Evolutionary conservation across 2,888 invertebrate genomes (phyloP).

Genomic region (Syritta pipiens): DNA sequence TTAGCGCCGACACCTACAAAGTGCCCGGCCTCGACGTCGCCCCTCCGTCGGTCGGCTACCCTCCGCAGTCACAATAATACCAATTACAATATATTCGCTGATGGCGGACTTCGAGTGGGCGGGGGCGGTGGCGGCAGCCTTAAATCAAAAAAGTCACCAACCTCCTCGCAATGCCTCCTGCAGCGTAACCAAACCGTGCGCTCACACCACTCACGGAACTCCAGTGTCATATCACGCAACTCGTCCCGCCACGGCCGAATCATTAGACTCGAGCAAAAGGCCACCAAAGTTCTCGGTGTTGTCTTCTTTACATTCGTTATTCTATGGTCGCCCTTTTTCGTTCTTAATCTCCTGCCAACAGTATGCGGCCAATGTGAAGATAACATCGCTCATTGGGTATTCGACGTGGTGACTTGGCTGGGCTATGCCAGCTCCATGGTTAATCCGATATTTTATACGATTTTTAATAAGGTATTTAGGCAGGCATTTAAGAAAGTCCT

Average conservation of each 20-base stretch:
- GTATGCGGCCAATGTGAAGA: conserved; percentile 90
- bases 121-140: conserved; percentile 14
- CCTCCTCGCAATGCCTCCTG: conserved; percentile 81
- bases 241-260: conserved; percentile 91
- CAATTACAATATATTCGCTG: conserved; percentile 71
- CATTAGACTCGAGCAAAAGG: conserved; percentile 94
- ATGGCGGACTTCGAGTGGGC: conserved; percentile 11
- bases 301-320: conserved; percentile 97
- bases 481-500: conserved; percentile 94
- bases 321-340: conserved; percentile 97
- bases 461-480: conserved; percentile 95
- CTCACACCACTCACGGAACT: conserved; percentile 88
- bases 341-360: conserved; percentile 91
- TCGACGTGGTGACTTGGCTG: conserved; percentile 94
- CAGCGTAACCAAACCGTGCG: conserved; percentile 82
- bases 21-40: conserved; percentile 75
- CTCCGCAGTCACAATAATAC: conserved; percentile 81
- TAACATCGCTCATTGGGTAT: conserved; percentile 87
- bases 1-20: conserved; percentile 82
- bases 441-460: conserved; percentile 97
- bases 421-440: conserved; percentile 97
- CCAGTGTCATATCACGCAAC: conserved; percentile 89
- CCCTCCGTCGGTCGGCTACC: conserved; percentile 83
- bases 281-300: conserved; percentile 96
- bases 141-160: conserved; percentile 78